Evolutionary conservation across 2,888 invertebrate genomes (phyloP), one percentile per base, ranked within the genome.

Genomic region (Plagodis dolabraria): DNA sequence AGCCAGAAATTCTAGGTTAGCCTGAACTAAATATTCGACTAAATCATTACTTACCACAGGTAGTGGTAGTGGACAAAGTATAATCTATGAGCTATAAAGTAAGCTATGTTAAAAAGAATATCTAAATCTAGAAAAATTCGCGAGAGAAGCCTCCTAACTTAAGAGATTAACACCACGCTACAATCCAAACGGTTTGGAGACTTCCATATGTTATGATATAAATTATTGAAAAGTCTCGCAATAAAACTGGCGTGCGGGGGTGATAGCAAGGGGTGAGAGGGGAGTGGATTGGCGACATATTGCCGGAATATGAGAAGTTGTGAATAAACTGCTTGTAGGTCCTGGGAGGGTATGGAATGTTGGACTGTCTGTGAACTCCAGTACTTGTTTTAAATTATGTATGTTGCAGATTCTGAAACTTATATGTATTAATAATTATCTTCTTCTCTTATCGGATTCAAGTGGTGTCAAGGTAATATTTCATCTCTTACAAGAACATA

Each of bases 201-300:
- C 59, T 53, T 50, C 74, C 78, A 78, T 80, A 73, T 79, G 83
- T 83, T 83, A 80, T 78, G 75, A 78, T 82, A 86, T 88, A 88
- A 88, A 85, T 88, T 87, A 87, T 87, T 85, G 87, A 85, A 87
- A 87, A 88, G 85, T 87, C 80, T 80, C 72, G 83, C 81, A 79
- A 85, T 87, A 87, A 86, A 86, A 81, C 79, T 74, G 75, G 71
- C 69, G 75, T 74, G 71, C 45, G 45, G 59, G 58, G 60, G 47
- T 12, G 42, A 33, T 35, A 8, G 10, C 42, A 8, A 5, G 44
- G 49, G 44, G 74, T 69, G 68, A 71, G 71, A 68, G 42, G 49
- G 61, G 59, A 53, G 64, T 67, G 51, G 58, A 57, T 60, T 63
- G 79, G 87, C 87, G 82, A 82, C 87, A 87, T 79, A 72, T 88